These are phyloP conservation scores for Enteromius viviparus DNA, from an alignment of 2,797 vertebrate genomes.

Conservation along the genomic window DNA sequence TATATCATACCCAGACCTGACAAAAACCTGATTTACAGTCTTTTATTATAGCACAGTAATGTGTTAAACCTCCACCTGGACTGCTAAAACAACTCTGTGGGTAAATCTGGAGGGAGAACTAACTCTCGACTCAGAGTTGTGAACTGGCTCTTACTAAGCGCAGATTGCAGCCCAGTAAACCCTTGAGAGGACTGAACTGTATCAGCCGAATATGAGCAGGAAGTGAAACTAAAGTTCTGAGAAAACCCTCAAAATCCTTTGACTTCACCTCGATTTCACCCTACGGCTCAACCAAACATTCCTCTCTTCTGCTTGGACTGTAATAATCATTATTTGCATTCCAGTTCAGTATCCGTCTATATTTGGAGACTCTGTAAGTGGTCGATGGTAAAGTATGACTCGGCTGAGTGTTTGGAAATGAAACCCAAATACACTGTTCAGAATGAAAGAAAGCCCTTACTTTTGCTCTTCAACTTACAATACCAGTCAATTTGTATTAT, in stretches of 20 bases:
- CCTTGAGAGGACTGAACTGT: neutral
- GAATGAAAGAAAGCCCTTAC: constrained; percentile 12
- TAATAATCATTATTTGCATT: constrained; percentile 44
- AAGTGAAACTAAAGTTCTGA: constrained; percentile 22
- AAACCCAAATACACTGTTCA: constrained; percentile 44
- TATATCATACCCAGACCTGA: constrained; percentile 64
- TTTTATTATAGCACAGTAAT: constrained; percentile 61
- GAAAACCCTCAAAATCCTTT: constrained; percentile 26
- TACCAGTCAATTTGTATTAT: neutral
- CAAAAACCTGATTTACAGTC: constrained; percentile 67
- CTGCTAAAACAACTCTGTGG: constrained; percentile 53
- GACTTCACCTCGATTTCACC: constrained; percentile 32
- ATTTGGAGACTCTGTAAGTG: constrained; percentile 25
- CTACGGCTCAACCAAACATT: constrained; percentile 23
- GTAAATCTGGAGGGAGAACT: constrained; percentile 60
- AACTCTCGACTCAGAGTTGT: constrained; percentile 46
- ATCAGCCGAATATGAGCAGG: constrained; percentile 26
- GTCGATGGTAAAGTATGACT: constrained; percentile 35
- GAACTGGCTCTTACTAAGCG: constrained; percentile 28
- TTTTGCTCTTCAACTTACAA: constrained; percentile 2
- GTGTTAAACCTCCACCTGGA: constrained; percentile 59
- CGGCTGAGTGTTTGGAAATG: constrained; percentile 46
- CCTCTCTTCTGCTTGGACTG: constrained; percentile 32
- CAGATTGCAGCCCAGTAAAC: constrained; percentile 21
- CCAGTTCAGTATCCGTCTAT: constrained; percentile 20